Evolutionary conservation across 2,888 invertebrate species (phyloP).

Genomic region (Actias luna): DNA sequence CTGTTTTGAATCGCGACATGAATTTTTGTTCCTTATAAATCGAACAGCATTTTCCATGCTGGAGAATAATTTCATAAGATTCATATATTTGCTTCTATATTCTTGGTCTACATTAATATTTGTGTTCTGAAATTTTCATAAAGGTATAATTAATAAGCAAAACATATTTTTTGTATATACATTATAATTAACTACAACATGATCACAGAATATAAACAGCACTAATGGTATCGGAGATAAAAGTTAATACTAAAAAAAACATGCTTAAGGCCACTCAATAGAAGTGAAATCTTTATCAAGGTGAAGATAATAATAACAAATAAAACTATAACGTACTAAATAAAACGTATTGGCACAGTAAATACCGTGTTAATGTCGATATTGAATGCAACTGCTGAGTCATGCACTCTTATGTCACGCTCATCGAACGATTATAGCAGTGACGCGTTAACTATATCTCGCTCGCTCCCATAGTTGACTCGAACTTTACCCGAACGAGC

Average conservation of each 20-base stretch:
- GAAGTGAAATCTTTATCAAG: no score
- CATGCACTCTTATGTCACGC: no score
- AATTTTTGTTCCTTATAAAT: constrained; percentile 60
- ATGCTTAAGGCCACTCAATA: background rate
- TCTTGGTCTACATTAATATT: constrained; percentile 62
- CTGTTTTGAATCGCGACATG: constrained; percentile 46
- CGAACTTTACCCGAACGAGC: no score
- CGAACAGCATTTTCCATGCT: constrained; percentile 64
- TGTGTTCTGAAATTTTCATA: constrained; percentile 52
- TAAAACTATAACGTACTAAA: no score
- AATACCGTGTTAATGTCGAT: no score
- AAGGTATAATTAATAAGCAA: background rate
- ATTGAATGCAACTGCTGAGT: no score
- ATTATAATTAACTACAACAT: background rate
- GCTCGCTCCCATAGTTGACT: no score
- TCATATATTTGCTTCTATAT: constrained; percentile 64
- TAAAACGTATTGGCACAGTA: no score
- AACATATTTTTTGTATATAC: background rate
- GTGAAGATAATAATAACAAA: no score
- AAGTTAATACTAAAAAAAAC: background rate
- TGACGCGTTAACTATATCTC: no score
- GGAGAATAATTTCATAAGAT: constrained; percentile 54
- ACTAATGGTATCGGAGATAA: background rate
- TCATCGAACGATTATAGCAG: no score
- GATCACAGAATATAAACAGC: background rate